These are phyloP conservation scores for Hemicordylus capensis DNA, from an alignment of 2,113 vertebrate species.

Conservation along the genomic window DNA sequence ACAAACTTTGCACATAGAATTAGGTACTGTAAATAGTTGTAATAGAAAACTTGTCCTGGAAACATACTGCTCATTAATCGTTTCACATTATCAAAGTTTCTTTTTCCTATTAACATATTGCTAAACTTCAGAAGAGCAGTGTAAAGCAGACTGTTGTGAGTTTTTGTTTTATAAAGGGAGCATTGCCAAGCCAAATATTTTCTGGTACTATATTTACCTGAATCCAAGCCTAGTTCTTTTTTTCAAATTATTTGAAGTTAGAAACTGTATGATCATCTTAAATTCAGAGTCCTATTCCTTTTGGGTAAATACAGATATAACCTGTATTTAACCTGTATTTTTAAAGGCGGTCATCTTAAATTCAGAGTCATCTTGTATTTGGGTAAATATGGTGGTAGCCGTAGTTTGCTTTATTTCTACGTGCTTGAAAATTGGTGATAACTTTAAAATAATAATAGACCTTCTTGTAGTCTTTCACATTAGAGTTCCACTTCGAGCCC, in stretches of 20 bases:
- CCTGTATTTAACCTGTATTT: too few species aligned
- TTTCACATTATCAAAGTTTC: background rate
- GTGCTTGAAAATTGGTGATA: background rate
- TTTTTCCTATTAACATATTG: background rate
- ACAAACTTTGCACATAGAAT: background rate
- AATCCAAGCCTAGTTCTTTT: too few species aligned
- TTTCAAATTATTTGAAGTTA: too few species aligned
- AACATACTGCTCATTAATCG: background rate
- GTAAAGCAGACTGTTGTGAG: background rate
- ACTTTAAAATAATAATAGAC: slow-evolving; percentile 35
- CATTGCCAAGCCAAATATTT: background rate
- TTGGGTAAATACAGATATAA: too few species aligned
- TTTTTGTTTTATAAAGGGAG: background rate
- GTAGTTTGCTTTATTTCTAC: background rate
- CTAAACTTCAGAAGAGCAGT: background rate
- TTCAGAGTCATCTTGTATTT: too few species aligned
- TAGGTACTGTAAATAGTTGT: background rate
- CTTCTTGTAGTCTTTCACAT: slow-evolving; percentile 87
- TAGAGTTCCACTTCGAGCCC: slow-evolving; percentile 97
- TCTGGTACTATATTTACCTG: too few species aligned
- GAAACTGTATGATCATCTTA: too few species aligned
- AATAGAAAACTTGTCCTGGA: background rate
- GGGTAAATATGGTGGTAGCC: too few species aligned
- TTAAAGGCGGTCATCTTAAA: too few species aligned
- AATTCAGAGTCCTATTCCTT: too few species aligned